A percentile compares a stretch with the other conserved stretches of the same genome.
phyloP scores from a whole-genome alignment of 2,797 vertebrate species.

The Enteromius radiatus region DNA sequence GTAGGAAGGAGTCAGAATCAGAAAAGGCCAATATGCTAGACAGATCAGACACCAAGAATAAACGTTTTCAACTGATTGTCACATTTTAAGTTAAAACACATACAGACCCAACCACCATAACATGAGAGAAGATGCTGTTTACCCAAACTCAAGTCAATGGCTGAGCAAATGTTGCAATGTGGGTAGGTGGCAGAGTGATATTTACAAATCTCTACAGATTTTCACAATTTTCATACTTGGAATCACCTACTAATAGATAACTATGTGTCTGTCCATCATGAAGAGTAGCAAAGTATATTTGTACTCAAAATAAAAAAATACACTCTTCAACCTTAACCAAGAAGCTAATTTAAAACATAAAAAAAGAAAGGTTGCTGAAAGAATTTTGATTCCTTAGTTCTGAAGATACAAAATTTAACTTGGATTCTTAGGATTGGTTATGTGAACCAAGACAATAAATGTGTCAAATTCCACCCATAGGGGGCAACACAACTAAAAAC shows the following conservation, averaged over 20 bases:
- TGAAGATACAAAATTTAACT: background rate
- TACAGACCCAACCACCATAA: background rate
- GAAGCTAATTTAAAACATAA: background rate
- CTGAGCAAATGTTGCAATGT: background rate
- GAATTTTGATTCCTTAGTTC: background rate
- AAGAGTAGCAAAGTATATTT: background rate
- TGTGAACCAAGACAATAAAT: background rate
- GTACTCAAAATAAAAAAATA: background rate
- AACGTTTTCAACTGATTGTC: background rate
- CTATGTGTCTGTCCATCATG: background rate
- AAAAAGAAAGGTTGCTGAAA: background rate
- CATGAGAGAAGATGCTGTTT: background rate
- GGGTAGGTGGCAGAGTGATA: background rate
- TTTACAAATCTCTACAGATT: background rate
- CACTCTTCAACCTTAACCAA: background rate
- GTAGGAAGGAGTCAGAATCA: background rate
- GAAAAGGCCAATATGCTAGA: background rate
- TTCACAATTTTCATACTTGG: background rate
- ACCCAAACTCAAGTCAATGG: background rate
- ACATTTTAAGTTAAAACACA: background rate
- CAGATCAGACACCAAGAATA: background rate
- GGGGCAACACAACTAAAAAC: background rate
- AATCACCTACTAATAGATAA: background rate
- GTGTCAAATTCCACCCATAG: slow-evolving; percentile 1
- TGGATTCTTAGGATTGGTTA: background rate